Evolutionary conservation across 2,888 invertebrate species (phyloP).

Genomic region (Hypena proboscidalis): DNA sequence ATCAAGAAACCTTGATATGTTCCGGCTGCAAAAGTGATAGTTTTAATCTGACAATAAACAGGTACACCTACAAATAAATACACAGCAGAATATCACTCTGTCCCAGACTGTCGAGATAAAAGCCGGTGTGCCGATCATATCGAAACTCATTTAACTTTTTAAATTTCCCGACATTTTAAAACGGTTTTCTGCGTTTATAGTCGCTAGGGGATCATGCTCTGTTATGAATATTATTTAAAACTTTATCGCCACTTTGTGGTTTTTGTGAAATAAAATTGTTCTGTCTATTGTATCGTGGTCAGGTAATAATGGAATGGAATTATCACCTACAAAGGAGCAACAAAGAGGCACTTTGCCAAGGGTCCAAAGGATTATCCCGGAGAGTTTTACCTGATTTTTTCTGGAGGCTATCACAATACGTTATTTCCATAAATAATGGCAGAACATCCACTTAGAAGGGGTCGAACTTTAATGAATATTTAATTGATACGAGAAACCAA

Average conservation of each 20-base stretch:
- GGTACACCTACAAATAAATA: too few species aligned
- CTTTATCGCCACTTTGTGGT: neutral
- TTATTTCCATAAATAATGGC: conserved; percentile 8
- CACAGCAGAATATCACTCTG: too few species aligned
- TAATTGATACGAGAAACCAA: conserved; percentile 4
- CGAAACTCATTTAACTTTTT: conserved; percentile 1
- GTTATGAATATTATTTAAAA: neutral
- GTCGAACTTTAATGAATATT: conserved; percentile 9
- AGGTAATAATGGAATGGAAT: neutral
- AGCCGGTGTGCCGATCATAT: neutral
- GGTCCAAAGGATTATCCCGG: conserved; percentile 3
- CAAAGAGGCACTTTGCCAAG: neutral
- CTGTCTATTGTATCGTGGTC: neutral
- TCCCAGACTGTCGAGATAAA: neutral
- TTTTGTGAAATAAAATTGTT: neutral
- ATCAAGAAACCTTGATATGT: conserved; percentile 28
- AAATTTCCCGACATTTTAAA: neutral
- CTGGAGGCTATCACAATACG: neutral
- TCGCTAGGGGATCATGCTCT: neutral
- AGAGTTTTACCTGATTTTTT: conserved; percentile 1
- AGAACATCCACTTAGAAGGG: neutral
- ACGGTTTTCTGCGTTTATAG: neutral
- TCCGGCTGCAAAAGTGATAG: conserved; percentile 27
- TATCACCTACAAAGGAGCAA: neutral
- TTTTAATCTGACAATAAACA: conserved; percentile 5